phyloP scores from a whole-genome alignment of 2,113 vertebrate genomes.

The Lophochroa leadbeateri region DNA sequence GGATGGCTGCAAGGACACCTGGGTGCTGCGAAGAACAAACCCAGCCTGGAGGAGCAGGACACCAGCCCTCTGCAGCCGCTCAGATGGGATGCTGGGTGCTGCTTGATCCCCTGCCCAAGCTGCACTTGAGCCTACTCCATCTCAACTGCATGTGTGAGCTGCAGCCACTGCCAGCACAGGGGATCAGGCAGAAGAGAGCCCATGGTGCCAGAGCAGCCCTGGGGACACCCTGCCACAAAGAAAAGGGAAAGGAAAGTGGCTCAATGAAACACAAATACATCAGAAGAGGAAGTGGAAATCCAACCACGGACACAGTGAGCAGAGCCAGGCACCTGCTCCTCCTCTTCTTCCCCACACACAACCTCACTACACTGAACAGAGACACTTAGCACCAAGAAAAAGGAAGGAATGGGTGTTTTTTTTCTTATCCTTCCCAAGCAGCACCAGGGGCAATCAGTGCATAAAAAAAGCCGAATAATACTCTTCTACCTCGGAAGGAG shows the following conservation, averaged over 20 bases:
- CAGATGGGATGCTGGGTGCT: accelerated
- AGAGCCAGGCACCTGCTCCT: neutral
- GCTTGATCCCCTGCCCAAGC: neutral
- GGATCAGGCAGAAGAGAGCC: neutral
- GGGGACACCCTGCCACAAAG: neutral
- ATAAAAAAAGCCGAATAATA: neutral
- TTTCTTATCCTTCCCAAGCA: neutral
- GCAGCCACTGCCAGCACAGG: neutral
- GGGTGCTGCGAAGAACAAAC: neutral
- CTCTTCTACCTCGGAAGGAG: neutral
- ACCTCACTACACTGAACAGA: neutral
- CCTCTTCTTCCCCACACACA: neutral
- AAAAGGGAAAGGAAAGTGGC: neutral
- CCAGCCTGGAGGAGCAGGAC: neutral
- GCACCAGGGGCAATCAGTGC: neutral
- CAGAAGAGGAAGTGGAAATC: neutral
- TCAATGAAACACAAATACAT: neutral
- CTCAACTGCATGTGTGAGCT: too few species aligned
- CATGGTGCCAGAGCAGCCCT: neutral
- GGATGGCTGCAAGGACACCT: neutral
- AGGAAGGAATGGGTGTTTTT: neutral
- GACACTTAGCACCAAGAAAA: neutral
- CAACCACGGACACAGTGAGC: accelerated
- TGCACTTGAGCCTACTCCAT: neutral
- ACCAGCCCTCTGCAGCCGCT: neutral